These are phyloP conservation scores for Virgularia gustaviana DNA, from an alignment of 92 coral and sea anemone species.

Conservation along the genomic window DNA sequence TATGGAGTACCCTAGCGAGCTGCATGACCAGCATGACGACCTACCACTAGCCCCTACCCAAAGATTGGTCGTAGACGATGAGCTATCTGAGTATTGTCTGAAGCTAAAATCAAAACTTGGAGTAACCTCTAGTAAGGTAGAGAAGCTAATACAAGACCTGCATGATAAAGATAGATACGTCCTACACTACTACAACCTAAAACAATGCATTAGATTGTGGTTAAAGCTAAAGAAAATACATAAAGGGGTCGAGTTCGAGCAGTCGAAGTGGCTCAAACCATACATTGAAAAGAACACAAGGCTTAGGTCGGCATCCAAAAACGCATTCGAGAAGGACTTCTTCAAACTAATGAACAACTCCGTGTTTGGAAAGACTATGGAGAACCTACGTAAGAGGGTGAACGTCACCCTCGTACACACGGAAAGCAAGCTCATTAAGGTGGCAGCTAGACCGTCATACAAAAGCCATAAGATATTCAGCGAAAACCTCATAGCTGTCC, in stretches of 20 bases:
- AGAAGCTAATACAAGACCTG: background rate
- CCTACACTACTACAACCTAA: background rate
- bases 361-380: constrained; percentile 12
- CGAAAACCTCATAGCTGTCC: background rate
- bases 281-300: background rate
- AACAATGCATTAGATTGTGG: background rate
- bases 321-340: constrained; percentile 5
- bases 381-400: constrained; percentile 4
- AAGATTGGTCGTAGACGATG: background rate
- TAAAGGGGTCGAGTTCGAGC: background rate
- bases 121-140: background rate
- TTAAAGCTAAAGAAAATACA: constrained; percentile 7
- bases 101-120: background rate
- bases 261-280: background rate
- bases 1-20: background rate
- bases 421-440: background rate
- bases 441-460: background rate
- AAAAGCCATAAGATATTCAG: background rate
- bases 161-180: background rate
- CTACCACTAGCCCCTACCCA: background rate
- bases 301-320: background rate
- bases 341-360: background rate
- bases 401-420: background rate
- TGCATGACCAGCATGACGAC: background rate
- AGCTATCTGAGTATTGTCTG: background rate